Evolutionary conservation across 30 jellyfish, hydroid and myxozoan species (phyloP).

Genomic region (Aurelia sp.): DNA sequence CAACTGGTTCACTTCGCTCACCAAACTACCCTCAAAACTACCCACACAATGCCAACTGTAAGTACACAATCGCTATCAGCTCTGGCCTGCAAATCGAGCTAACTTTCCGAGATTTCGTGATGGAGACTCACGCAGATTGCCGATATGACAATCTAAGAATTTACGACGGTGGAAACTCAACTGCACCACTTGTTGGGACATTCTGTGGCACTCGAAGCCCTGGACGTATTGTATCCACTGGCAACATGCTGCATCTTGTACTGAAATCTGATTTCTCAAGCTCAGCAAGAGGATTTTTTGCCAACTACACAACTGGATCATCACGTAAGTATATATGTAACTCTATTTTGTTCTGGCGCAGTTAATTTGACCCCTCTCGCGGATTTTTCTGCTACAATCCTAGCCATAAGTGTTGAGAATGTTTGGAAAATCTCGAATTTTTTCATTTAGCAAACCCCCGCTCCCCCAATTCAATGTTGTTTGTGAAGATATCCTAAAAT

Average conservation of each 20-base stretch:
- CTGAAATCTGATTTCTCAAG: conserved; percentile 66
- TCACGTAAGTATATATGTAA: conserved; percentile 42
- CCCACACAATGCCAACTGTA: conserved; percentile 72
- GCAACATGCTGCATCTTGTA: conserved; percentile 57
- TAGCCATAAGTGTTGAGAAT: too few relatives aligned
- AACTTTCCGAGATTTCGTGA: conserved; percentile 43
- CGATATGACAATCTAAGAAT: conserved; percentile 66
- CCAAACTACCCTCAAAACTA: conserved; percentile 86
- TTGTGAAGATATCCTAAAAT: too few relatives aligned
- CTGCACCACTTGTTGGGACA: conserved; percentile 67
- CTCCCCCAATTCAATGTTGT: too few relatives aligned
- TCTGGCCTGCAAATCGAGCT: conserved; percentile 72
- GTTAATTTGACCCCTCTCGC: too few relatives aligned
- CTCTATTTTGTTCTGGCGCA: too few relatives aligned
- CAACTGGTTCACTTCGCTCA: conserved; percentile 56
- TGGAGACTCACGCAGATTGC: conserved; percentile 76
- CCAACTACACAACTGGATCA: conserved; percentile 80
- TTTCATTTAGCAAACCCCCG: too few relatives aligned
- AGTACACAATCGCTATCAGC: conserved; percentile 76
- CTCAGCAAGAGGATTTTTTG: conserved; percentile 73
- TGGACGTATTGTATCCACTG: conserved; percentile 74
- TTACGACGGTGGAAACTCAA: conserved; percentile 82
- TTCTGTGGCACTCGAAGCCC: conserved; percentile 83
- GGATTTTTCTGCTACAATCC: too few relatives aligned
- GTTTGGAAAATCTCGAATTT: too few relatives aligned